Conservation (phyloP, 2,113 vertebrate genomes). For the Rhagologus leucostigma region DNA sequence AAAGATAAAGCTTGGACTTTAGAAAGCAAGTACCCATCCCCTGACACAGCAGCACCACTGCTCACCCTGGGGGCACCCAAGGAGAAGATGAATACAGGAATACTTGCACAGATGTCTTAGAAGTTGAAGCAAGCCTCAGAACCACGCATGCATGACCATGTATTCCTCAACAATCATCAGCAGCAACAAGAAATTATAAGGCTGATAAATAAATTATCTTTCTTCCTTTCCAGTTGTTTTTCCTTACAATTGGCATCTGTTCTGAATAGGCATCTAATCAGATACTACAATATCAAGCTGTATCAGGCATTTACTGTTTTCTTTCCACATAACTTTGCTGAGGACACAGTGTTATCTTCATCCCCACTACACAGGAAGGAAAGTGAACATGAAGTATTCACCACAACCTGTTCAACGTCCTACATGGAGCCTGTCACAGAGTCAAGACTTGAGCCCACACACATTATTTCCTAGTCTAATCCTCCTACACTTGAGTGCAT, state of each 20-base stretch:
- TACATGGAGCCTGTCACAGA: background rate
- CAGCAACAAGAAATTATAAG: background rate
- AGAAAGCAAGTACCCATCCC: background rate
- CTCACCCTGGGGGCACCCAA: background rate
- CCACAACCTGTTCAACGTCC: background rate
- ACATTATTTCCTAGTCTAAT: background rate
- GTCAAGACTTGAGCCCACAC: background rate
- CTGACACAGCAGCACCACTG: background rate
- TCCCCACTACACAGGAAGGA: background rate
- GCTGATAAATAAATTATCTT: background rate
- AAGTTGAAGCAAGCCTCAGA: background rate
- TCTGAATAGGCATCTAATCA: background rate
- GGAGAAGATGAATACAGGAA: background rate
- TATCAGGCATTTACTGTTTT: background rate
- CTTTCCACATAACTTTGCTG: background rate
- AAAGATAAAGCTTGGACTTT: background rate
- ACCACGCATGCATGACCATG: background rate
- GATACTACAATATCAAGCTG: background rate
- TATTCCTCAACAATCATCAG: background rate
- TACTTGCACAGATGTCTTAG: background rate
- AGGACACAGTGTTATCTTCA: background rate
- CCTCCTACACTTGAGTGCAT: background rate
- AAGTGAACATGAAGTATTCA: background rate
- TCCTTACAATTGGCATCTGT: background rate
- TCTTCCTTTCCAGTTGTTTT: background rate